These are phyloP conservation scores for Aptenodytes forsteri DNA, from an alignment of 2,113 vertebrate genomes.

Conservation along the genomic window DNA sequence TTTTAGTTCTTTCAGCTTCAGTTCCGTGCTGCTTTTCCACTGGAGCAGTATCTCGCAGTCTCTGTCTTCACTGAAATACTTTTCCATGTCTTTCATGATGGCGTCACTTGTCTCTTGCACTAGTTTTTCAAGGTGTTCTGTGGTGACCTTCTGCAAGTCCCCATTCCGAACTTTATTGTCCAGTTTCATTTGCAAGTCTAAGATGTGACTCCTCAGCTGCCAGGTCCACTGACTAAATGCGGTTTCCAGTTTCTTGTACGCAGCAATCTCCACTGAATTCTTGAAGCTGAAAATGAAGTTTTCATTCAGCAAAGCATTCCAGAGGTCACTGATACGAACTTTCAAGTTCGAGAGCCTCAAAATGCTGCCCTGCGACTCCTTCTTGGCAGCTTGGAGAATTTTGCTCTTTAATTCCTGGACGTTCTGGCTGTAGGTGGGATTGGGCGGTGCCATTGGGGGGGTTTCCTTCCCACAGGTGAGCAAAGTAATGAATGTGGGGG, in stretches of 20 bases:
- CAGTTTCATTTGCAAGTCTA: constrained; percentile 56
- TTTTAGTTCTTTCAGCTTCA: constrained; percentile 22
- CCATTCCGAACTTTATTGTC: constrained; percentile 43
- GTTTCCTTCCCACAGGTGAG: constrained; percentile 71
- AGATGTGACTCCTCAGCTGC: constrained; percentile 57
- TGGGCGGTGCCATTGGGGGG: constrained; percentile 72
- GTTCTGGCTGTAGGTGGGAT: constrained; percentile 68
- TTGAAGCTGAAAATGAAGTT: constrained; percentile 75
- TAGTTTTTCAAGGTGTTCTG: neutral
- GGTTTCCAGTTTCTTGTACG: constrained; percentile 48
- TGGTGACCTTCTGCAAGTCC: neutral
- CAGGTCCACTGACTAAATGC: constrained; percentile 56
- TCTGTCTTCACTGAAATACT: constrained; percentile 57
- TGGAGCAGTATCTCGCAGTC: constrained; percentile 56
- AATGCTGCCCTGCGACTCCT: neutral
- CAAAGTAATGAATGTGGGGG: constrained; percentile 69
- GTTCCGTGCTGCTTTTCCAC: constrained; percentile 41
- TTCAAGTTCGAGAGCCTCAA: constrained; percentile 50
- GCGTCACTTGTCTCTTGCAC: neutral
- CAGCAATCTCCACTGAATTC: constrained; percentile 66
- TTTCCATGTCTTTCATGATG: constrained; percentile 30
- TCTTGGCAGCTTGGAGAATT: constrained; percentile 38
- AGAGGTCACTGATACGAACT: constrained; percentile 41
- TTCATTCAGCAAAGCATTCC: constrained; percentile 63
- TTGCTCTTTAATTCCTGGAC: constrained; percentile 62